phyloP scores from a whole-genome alignment of 2,888 invertebrate genomes.

The Neoitamus cyanurus region DNA sequence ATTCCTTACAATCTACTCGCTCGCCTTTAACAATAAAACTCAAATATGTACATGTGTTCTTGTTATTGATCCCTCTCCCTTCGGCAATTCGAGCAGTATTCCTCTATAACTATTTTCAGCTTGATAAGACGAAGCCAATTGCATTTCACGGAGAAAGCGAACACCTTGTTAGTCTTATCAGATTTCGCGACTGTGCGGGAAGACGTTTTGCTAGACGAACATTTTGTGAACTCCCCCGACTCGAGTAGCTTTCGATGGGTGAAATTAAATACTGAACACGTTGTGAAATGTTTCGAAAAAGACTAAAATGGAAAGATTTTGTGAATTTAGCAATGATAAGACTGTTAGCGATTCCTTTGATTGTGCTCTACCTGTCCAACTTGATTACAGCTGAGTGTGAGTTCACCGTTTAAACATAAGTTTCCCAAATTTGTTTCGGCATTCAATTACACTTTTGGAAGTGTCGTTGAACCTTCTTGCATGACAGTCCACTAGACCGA shows the following conservation, averaged over 20 bases:
- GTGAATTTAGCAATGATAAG: neutral
- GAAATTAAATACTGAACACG: neutral
- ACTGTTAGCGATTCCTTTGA: neutral
- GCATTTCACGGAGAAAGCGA: neutral
- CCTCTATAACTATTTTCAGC: neutral
- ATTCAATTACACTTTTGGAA: neutral
- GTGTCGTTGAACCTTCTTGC: too few species aligned
- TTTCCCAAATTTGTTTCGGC: neutral
- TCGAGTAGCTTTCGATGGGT: neutral
- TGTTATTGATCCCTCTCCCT: neutral
- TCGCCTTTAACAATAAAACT: neutral
- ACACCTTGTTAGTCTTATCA: neutral
- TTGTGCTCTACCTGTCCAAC: neutral
- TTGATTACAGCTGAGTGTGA: neutral
- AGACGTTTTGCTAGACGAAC: neutral
- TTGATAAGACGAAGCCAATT: neutral
- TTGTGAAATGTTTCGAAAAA: neutral
- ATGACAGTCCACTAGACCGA: too few species aligned
- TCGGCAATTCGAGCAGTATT: neutral
- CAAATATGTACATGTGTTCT: neutral
- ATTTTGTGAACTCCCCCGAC: neutral
- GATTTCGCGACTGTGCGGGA: neutral
- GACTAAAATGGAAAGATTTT: neutral
- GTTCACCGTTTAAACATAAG: neutral
- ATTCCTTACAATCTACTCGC: neutral